phyloP scores from a whole-genome alignment of 1,140 invertebrate genomes.

The Listronotus oregonensis region DNA sequence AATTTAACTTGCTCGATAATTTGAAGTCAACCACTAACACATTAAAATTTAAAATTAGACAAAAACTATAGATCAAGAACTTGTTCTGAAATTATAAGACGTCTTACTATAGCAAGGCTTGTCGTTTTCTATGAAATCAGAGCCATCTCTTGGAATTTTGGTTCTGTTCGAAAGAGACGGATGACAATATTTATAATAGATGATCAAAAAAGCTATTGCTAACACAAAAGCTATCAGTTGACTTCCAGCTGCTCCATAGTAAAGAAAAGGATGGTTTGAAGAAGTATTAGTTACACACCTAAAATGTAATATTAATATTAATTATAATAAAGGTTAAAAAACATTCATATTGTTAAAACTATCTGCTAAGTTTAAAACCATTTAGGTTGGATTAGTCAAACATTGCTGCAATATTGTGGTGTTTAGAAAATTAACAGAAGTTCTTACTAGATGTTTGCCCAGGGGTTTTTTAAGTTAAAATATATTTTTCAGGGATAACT shows the following conservation, averaged over 20 bases:
- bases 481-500: too few species aligned
- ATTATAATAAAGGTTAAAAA: not conserved
- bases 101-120: conserved; percentile 51
- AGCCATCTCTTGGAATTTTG: conserved; percentile 45
- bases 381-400: too few species aligned
- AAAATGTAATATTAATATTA: too few species aligned
- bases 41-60: conserved; percentile 39
- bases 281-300: conserved; percentile 55
- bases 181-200: conserved; percentile 61
- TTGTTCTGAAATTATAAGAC: conserved; percentile 47
- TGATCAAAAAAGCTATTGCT: conserved; percentile 57
- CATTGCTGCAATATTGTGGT: too few species aligned
- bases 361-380: conserved; percentile 1
- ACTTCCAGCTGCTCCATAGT: conserved; percentile 54
- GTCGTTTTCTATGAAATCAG: conserved; percentile 43
- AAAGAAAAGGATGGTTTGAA: conserved; percentile 50
- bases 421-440: too few species aligned
- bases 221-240: conserved; percentile 56
- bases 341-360: too few species aligned
- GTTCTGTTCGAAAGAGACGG: conserved; percentile 49
- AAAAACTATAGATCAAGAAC: conserved; percentile 49
- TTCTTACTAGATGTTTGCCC: too few species aligned
- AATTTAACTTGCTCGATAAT: not conserved
- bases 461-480: too few species aligned
- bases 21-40: too few species aligned